phyloP scores from a whole-genome alignment of 2,888 invertebrate species.

The Eupithecia dodoneata region DNA sequence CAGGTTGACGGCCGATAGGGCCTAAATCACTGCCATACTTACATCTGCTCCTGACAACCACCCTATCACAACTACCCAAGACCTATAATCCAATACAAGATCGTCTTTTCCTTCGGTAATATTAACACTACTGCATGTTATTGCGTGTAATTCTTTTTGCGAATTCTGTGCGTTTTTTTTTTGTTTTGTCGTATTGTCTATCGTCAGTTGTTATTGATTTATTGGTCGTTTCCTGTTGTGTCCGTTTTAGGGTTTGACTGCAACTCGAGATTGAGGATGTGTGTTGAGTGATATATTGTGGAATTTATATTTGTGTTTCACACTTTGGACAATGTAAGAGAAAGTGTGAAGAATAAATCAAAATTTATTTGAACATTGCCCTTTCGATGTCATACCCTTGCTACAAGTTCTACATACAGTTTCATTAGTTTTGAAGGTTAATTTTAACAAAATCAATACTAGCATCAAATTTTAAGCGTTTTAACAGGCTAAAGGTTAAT shows the following conservation, averaged over 20 bases:
- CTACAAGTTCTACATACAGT: neutral
- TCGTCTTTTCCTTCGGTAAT: constrained; percentile 54
- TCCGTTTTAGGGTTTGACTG: constrained; percentile 70
- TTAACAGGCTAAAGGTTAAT: neutral
- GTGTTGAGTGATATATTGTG: constrained; percentile 63
- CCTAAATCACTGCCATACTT: constrained; percentile 78
- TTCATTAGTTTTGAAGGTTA: neutral
- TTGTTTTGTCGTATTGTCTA: constrained; percentile 76
- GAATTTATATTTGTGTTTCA: constrained; percentile 62
- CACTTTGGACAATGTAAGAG: constrained; percentile 40
- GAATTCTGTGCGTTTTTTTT: constrained; percentile 71
- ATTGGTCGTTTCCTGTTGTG: constrained; percentile 73
- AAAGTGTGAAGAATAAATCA: constrained; percentile 35
- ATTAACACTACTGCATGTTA: constrained; percentile 81
- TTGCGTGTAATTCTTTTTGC: constrained; percentile 83
- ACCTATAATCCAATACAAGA: constrained; percentile 48
- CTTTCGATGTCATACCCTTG: constrained; percentile 24
- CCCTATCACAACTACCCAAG: constrained; percentile 58
- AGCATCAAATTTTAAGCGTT: neutral
- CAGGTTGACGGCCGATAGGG: constrained; percentile 84
- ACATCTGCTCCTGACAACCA: constrained; percentile 57
- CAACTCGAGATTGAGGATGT: constrained; percentile 68
- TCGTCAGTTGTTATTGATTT: constrained; percentile 68
- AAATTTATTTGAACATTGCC: constrained; percentile 27
- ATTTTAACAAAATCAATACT: neutral